Evolutionary conservation across 2,113 vertebrate species (phyloP).

Genomic region (Elephas maximus): DNA sequence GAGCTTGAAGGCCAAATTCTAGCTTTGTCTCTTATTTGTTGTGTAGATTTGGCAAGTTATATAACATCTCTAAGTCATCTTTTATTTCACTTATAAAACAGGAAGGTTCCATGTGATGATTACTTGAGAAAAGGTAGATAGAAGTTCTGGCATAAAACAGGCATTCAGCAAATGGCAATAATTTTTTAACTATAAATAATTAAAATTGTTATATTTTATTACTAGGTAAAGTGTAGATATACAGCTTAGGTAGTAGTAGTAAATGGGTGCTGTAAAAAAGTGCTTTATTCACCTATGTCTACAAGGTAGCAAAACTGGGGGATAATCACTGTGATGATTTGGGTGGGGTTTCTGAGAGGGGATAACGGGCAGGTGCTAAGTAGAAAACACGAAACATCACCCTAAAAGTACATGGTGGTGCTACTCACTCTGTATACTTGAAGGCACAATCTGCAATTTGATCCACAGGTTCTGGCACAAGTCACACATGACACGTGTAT

Average conservation of each 20-base stretch:
- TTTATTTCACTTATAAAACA: not conserved
- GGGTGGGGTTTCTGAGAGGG: accelerated
- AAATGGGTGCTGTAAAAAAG: not conserved
- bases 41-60: not conserved
- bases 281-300: not conserved
- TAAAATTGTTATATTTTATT: not conserved
- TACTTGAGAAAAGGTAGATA: not conserved
- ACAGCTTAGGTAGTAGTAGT: not conserved
- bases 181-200: not conserved
- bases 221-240: not conserved
- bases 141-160: not conserved
- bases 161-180: not conserved
- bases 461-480: not conserved
- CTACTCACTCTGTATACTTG: not conserved
- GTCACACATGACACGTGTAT: not conserved
- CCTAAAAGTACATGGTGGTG: not conserved
- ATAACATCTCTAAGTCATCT: not conserved
- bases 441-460: not conserved
- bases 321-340: not conserved
- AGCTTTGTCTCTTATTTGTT: not conserved
- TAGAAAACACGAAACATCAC: not conserved
- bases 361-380: not conserved
- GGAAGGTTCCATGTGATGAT: not conserved
- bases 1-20: not conserved
- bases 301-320: not conserved